Conservation (phyloP, 2,888 invertebrate genomes). For the Amphimallon solstitiale region DNA sequence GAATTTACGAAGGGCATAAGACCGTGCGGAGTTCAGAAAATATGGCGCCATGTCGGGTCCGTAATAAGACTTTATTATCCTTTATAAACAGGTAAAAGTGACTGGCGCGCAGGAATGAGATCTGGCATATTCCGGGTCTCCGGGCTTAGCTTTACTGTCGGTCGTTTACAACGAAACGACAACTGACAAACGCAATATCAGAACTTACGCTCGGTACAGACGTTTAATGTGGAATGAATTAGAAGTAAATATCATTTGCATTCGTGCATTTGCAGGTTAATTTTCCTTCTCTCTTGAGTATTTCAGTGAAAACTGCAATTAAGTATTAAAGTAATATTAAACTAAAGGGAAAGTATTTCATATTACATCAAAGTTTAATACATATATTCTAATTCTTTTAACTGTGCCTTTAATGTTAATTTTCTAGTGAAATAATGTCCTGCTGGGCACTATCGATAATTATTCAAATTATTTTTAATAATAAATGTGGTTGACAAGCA, state of each 20-base stretch:
- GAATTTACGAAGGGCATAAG: slow-evolving; percentile 51
- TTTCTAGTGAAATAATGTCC: no score
- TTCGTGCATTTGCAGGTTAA: background rate
- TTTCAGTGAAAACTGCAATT: no score
- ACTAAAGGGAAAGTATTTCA: no score
- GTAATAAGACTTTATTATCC: slow-evolving; percentile 63
- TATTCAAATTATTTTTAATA: no score
- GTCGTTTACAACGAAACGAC: slow-evolving; percentile 54
- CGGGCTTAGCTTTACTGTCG: slow-evolving; percentile 54
- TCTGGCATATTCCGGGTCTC: slow-evolving; percentile 46
- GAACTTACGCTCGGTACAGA: slow-evolving; percentile 5
- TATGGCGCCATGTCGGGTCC: slow-evolving; percentile 57
- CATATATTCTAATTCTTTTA: no score
- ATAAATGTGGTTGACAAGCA: no score
- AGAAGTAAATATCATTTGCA: slow-evolving; percentile 1
- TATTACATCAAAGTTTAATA: no score
- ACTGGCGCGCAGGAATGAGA: slow-evolving; percentile 47
- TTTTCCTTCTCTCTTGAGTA: background rate
- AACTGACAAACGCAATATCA: slow-evolving; percentile 51
- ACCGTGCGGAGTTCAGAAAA: slow-evolving; percentile 53
- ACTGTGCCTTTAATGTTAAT: no score
- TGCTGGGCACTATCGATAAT: no score
- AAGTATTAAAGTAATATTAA: no score
- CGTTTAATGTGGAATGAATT: slow-evolving; percentile 12
- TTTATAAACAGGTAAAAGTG: slow-evolving; percentile 62